Evolutionary conservation across 2,888 invertebrate genomes (phyloP).

Genomic region (Pedicia rivosa): DNA sequence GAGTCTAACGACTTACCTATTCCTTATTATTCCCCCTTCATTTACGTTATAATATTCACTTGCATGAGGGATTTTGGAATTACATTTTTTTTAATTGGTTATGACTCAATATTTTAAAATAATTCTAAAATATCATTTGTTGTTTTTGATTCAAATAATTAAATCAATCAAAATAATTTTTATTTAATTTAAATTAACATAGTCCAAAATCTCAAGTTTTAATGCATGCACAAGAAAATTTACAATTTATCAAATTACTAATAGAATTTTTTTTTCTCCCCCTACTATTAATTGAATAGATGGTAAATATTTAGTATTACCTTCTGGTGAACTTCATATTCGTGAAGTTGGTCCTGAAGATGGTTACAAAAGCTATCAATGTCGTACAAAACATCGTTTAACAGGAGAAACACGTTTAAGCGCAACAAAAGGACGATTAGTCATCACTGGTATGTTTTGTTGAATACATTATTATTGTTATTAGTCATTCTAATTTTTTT

Average conservation of each 20-base stretch:
- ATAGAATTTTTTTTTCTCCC: constrained; percentile 7
- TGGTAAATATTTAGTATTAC: constrained; percentile 86
- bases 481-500: constrained; percentile 11
- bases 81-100: not conserved
- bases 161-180: not conserved
- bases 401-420: constrained; percentile 87
- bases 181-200: no score
- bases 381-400: constrained; percentile 81
- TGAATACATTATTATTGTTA: not conserved
- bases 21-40: constrained; percentile 36
- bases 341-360: constrained; percentile 90
- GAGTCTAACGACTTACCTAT: constrained; percentile 42
- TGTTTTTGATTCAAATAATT: not conserved
- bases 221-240: not conserved
- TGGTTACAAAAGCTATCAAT: constrained; percentile 86
- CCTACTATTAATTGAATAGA: constrained; percentile 37
- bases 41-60: constrained; percentile 28
- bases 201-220: no score
- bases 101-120: no score
- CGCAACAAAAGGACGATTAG: constrained; percentile 83
- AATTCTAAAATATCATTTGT: not conserved
- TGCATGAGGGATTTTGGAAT: not conserved
- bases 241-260: constrained; percentile 5
- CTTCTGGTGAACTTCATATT: constrained; percentile 90
- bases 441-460: constrained; percentile 76